These are phyloP conservation scores for Morphnarchus princeps DNA, from an alignment of 2,113 vertebrate species.

Conservation along the genomic window DNA sequence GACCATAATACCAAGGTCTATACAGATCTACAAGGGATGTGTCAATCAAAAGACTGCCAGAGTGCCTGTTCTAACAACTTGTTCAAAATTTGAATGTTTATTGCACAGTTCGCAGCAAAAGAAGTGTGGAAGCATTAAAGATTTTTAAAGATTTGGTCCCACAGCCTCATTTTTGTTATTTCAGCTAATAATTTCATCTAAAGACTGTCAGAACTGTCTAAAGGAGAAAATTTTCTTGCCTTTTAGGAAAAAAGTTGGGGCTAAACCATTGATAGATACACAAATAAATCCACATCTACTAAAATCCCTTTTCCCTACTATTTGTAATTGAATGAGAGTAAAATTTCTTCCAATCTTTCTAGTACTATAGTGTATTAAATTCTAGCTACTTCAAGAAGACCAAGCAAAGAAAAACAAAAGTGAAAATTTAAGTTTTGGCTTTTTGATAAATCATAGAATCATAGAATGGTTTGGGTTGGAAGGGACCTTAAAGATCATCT, in stretches of 20 bases:
- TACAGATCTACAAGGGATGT: neutral
- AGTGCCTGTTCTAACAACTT: neutral
- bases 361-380: neutral
- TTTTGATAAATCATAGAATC: neutral
- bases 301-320: neutral
- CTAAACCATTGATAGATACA: neutral
- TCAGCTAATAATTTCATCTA: neutral
- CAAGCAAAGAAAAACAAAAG: neutral
- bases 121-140: rapidly evolving
- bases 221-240: neutral
- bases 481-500: neutral
- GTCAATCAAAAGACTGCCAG: neutral
- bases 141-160: neutral
- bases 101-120: neutral
- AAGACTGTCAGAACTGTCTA: neutral
- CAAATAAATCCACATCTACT: neutral
- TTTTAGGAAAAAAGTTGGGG: neutral
- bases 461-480: neutral
- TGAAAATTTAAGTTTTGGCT: neutral
- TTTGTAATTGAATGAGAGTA: neutral
- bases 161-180: neutral
- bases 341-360: neutral
- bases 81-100: neutral
- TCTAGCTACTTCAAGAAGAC: neutral
- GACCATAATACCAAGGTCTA: neutral